Percentiles rank a stretch among this genome's conserved stretches.
phyloP scores from a whole-genome alignment of 2,888 invertebrate species.

The Tachina lurida region DNA sequence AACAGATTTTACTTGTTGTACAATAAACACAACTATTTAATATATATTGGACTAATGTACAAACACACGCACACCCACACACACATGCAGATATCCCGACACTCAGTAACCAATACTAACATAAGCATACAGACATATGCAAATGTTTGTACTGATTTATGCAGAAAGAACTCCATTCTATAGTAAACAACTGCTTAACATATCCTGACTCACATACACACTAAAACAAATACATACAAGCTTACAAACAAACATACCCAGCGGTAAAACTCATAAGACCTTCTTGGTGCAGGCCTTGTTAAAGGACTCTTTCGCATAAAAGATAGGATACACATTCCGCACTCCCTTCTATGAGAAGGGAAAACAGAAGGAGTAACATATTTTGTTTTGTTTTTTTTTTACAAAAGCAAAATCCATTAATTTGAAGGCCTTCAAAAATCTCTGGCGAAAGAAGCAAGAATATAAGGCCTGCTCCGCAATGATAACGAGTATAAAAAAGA shows the following conservation, averaged over 20 bases:
- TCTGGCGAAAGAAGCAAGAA: no score
- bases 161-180: slow-evolving; percentile 33
- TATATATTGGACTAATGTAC: neutral
- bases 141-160: slow-evolving; percentile 31
- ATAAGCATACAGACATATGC: neutral
- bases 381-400: no score
- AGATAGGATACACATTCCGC: no score
- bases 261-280: no score
- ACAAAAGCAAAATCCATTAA: no score
- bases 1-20: slow-evolving; percentile 58
- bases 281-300: no score
- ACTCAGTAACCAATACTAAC: neutral
- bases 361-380: no score
- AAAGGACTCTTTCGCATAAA: no score
- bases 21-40: slow-evolving; percentile 2
- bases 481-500: no score
- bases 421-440: no score
- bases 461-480: no score
- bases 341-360: no score
- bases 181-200: slow-evolving; percentile 65
- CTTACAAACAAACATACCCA: neutral
- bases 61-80: neutral
- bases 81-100: neutral
- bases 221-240: neutral
- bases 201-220: slow-evolving; percentile 21